Conservation (phyloP, 2,888 invertebrate genomes). For the Graphium colonna region DNA sequence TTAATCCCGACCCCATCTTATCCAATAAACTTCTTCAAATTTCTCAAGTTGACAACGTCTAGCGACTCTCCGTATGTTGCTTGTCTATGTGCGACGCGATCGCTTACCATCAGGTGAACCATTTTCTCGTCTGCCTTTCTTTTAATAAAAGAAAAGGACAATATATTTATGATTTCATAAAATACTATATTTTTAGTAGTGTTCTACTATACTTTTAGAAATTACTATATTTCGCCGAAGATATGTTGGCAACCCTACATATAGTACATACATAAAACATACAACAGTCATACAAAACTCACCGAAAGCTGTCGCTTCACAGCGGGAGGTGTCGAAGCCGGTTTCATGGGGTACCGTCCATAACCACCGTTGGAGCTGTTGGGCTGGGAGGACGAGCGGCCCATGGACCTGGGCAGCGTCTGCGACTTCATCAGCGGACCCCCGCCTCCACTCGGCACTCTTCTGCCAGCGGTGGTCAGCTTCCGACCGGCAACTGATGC, state of each 20-base stretch:
- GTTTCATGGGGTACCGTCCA: conserved; percentile 79
- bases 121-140: no score
- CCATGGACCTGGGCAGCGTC: conserved; percentile 92
- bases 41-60: no score
- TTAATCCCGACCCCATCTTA: no score
- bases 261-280: not conserved
- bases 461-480: conserved; percentile 86
- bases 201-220: no score
- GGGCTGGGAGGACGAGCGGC: conserved; percentile 79
- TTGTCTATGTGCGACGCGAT: no score
- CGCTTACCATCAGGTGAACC: no score
- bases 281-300: conserved; percentile 43
- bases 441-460: conserved; percentile 81
- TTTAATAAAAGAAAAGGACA: no score
- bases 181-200: no score
- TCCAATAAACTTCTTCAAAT: no score
- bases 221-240: no score
- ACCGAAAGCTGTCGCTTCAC: conserved; percentile 90
- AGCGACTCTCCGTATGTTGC: no score
- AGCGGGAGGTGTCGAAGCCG: conserved; percentile 91
- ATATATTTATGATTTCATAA: no score
- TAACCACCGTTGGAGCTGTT: conserved; percentile 72
- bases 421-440: conserved; percentile 89
- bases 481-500: conserved; percentile 90
- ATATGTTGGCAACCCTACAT: not conserved